Conservation (phyloP, 2,797 vertebrate genomes). For the Zonotrichia albicollis region DNA sequence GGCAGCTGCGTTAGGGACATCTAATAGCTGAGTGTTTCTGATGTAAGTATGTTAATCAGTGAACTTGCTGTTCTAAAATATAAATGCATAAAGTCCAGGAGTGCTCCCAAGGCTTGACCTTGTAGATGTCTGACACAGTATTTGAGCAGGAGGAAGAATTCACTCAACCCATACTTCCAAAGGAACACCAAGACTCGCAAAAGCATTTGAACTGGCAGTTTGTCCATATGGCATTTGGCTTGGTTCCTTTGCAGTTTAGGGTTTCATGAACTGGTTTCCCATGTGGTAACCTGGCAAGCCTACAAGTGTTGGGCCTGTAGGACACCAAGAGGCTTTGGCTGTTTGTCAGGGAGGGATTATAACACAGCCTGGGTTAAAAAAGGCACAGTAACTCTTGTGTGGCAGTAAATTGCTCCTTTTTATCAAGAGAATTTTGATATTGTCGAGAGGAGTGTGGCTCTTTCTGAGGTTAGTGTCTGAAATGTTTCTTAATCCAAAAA, state of each 20-base stretch:
- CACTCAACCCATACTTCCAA: conserved; percentile 23
- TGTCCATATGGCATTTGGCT: conserved; percentile 57
- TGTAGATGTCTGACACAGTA: neutral
- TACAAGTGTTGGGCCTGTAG: neutral
- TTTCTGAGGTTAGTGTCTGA: neutral
- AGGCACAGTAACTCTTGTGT: neutral
- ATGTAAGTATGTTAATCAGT: neutral
- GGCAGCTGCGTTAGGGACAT: neutral
- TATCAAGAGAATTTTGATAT: neutral
- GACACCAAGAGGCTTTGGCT: conserved; percentile 12
- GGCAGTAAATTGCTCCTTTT: neutral
- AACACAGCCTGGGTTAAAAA: neutral
- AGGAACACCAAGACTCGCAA: neutral
- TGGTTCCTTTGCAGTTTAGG: conserved; percentile 4
- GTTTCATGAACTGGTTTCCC: conserved; percentile 36
- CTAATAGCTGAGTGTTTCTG: neutral
- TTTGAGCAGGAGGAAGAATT: conserved; percentile 8
- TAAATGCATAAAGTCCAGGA: neutral
- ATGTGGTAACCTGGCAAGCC: conserved; percentile 25
- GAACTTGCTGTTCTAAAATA: neutral
- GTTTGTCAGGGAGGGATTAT: neutral
- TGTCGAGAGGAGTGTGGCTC: neutral
- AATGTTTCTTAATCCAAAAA: neutral
- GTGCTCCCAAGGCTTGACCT: conserved; percentile 27
- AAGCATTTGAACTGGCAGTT: neutral